Conservation (phyloP, 2,888 invertebrate genomes). For the Ormyrus rosae region DNA sequence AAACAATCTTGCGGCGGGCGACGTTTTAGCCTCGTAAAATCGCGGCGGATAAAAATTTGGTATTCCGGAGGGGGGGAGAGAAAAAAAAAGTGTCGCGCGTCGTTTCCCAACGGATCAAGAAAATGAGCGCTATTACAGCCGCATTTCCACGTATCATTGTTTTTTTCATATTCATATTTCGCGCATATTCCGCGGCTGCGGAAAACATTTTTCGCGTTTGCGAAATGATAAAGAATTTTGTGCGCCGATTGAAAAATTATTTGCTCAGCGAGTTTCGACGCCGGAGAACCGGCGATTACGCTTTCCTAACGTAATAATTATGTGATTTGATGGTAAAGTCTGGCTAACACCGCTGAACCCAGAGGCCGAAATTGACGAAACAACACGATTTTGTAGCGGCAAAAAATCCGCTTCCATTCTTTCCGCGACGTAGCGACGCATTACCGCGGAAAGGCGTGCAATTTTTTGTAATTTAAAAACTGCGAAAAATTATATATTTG, state of each 20-base stretch:
- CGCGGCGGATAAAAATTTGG: neutral
- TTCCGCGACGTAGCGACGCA: neutral
- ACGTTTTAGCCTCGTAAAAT: neutral
- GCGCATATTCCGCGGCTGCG: no score
- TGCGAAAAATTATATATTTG: neutral
- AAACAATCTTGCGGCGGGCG: neutral
- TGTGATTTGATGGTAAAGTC: constrained; percentile 4
- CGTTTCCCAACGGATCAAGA: neutral
- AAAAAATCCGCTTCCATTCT: neutral
- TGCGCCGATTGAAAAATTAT: neutral
- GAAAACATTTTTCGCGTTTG: no score
- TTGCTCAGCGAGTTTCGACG: constrained; percentile 1
- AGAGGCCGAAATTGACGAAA: neutral
- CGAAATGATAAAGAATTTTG: no score
- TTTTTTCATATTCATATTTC: no score
- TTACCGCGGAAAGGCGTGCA: neutral
- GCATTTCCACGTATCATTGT: no score
- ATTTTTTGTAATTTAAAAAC: neutral
- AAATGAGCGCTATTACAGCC: constrained; percentile 13
- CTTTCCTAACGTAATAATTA: constrained; percentile 12
- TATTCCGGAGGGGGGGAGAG: neutral
- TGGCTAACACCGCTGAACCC: neutral
- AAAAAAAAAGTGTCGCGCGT: constrained; percentile 3
- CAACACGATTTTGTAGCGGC: neutral
- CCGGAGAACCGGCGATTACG: constrained; percentile 1